A percentile compares a stretch with the other conserved stretches of the same genome.
Evolutionary conservation across 2,888 invertebrate species (phyloP).

Genomic region (Spilarctia lutea): DNA sequence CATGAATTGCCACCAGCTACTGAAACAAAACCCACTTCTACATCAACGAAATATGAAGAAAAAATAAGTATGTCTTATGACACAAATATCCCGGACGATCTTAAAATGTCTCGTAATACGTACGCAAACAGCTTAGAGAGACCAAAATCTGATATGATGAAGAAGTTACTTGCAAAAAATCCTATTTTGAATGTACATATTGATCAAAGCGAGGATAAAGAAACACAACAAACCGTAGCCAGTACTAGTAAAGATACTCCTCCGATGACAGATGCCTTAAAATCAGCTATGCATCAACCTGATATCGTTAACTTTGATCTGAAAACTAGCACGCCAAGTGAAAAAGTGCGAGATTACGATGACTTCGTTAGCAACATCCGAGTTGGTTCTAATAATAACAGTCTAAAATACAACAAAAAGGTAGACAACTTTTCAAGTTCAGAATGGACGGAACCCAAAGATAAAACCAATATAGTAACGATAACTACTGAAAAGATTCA

Average conservation of each 20-base stretch:
- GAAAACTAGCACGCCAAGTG: constrained; percentile 67
- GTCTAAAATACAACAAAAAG: constrained; percentile 73
- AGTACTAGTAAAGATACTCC: constrained; percentile 68
- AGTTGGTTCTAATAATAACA: constrained; percentile 81
- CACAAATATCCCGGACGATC: constrained; percentile 88
- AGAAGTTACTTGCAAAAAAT: constrained; percentile 84
- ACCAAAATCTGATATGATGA: constrained; percentile 88
- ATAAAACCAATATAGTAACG: constrained; percentile 77
- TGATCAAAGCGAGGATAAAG: constrained; percentile 64
- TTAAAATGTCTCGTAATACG: constrained; percentile 88
- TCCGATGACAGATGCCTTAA: constrained; percentile 74
- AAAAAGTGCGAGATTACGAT: constrained; percentile 73
- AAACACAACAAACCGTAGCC: constrained; percentile 65
- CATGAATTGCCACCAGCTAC: constrained; percentile 64
- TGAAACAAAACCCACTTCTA: constrained; percentile 56
- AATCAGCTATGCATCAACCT: constrained; percentile 81
- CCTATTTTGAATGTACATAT: constrained; percentile 81
- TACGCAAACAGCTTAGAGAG: constrained; percentile 87
- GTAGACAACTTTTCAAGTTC: constrained; percentile 64
- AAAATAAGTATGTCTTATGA: constrained; percentile 82
- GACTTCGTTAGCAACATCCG: constrained; percentile 83
- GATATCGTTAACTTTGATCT: constrained; percentile 83
- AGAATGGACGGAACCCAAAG: constrained; percentile 76
- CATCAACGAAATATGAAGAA: constrained; percentile 75
- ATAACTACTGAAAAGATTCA: constrained; percentile 76